Evolutionary conservation across 2,888 invertebrate species (phyloP), one percentile per base, ranked within the genome.

Genomic region (Sepiola atlantica): DNA sequence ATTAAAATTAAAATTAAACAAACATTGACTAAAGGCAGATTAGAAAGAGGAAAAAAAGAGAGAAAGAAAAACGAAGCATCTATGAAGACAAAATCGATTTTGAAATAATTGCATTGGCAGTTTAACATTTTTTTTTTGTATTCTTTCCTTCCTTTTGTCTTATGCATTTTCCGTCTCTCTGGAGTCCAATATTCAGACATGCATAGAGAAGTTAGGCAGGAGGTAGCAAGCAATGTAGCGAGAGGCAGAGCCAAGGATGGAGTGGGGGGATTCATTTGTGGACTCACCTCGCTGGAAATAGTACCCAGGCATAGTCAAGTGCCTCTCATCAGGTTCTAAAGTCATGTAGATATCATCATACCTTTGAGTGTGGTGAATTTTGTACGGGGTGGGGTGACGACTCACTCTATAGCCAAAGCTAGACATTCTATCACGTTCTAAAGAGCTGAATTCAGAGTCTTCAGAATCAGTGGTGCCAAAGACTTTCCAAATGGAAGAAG

Each of bases 361-460:
- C 20, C 95, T 93, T 92, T 96, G 96, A 94, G 96, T 98, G 95
- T 98, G 98, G 96, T 98, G 98, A 97, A 98, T 98, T 97, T 98
- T 98, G 97, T 98, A 98, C 35, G 98, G 98, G 93, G 98, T 98
- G 18, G 98, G 98, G 97, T 97, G 97, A 61, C 97, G 96, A 96
- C 98, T 98, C 95, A 98, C 98, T 97, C 98, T 98, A 94, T 98
- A 98, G 96, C 97, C 97, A 35, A 96, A 95, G 94, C 98, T 98
- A 94, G 96, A 95, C 32, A 94, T 94, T 94, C 98, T 97, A 97
- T 98, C 97, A 95, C 98, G 97, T 96, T 98, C 98, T 95, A 98
- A 97, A 95, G 98, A 98, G 96, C 98, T 98, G 97, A 98, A 98
- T 95, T 99, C 99, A 96, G 98, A 99, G 97, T 99, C 99, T 97